These are phyloP conservation scores for Callinectes sapidus DNA, from an alignment of 2,888 invertebrate genomes.

Conservation along the genomic window DNA sequence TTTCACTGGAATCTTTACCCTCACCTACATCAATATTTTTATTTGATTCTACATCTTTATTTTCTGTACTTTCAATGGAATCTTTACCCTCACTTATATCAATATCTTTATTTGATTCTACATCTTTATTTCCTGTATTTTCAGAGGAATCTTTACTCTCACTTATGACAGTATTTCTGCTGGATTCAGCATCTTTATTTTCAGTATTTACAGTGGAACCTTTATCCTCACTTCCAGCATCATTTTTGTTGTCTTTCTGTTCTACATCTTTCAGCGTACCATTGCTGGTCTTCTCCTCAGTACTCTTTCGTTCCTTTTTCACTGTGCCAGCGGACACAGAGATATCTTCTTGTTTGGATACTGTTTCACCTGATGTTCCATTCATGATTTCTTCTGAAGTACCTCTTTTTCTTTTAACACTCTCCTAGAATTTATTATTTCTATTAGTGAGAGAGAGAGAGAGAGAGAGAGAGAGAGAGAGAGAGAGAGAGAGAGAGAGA, in stretches of 20 bases:
- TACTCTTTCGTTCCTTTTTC: not conserved
- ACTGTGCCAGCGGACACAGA: not conserved
- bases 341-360: not conserved
- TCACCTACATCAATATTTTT: too few species aligned
- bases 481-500: conserved; percentile 37
- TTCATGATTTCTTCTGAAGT: conserved; percentile 10
- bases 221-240: not conserved
- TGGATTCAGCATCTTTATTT: not conserved
- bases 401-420: not conserved
- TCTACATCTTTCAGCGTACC: not conserved
- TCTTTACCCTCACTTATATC: not conserved
- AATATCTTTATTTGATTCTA: not conserved
- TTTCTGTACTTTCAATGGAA: not conserved
- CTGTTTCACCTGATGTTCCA: conserved; percentile 14
- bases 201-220: not conserved
- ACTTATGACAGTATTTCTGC: not conserved
- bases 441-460: not conserved
- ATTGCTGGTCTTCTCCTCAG: not conserved
- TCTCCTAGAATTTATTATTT: not conserved
- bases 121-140: not conserved
- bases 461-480: conserved; percentile 37
- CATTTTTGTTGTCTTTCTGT: not conserved
- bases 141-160: not conserved
- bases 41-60: not conserved
- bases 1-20: too few species aligned